Evolutionary conservation across 2,888 invertebrate genomes (phyloP), one percentile per base, ranked within the genome.

Genomic region (Andrena bucephala): DNA sequence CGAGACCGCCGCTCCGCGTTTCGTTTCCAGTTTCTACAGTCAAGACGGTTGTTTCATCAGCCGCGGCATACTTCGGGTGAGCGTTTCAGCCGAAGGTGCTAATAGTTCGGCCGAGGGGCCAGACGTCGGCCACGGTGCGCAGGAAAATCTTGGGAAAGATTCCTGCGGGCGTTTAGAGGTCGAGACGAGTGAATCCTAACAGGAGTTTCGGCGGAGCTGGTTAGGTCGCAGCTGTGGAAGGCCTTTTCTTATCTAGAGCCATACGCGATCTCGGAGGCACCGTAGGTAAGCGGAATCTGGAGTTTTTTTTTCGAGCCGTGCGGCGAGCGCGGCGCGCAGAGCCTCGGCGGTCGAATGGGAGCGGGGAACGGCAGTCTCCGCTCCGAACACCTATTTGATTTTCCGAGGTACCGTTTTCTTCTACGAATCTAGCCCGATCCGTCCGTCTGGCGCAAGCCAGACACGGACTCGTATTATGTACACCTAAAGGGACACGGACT

Each of bases 361-460:
- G 67, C 60, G 77, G 70, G 42, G 71, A 77, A 80, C 76, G 75
- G 85, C 87, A 81, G 80, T 75, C 73, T 71, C 71, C 27, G 20
- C 27, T n/a, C 31, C 42, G 76, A 71, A 75, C 66, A 71, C 79
- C 80, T 60, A 83, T 86, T 88, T 88, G 81, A 88, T 88, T 87
- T 85, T 83, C 89, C 69, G 54, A 81, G 77, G 89, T 88, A 88
- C 88, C 88, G 88, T 88, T 88, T 87, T 70, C 87, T 88, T 88
- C 89, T 33, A 78, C 78, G 89, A 88, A 88, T 78, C 78, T 76
- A 48, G 68, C 77, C 60, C 72, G 68, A 84, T 82, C 75, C 80
- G 60, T 76, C 69, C 76, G 83, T 54, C 73, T 33, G 5, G 70
- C 69, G 31, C 50, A 36, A 57, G 13, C 42, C 54, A 54, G 60